phyloP scores from a whole-genome alignment of 2,113 vertebrate species.

The zebrafish (Danio rerio) region GRCz12tu NC_133194.1:10110001-10110500 shows the following conservation, averaged over 20 bases:
- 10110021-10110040: background rate
- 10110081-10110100: conserved; percentile 29
- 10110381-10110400: background rate
- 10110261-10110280: conserved; percentile 10
- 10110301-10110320: background rate
- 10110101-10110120: conserved; percentile 12
- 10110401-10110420: background rate
- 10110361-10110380: background rate
- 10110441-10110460: background rate
- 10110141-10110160: conserved; percentile 43
- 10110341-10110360: conserved; percentile 6
- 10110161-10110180: conserved; percentile 74
- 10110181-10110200: conserved; percentile 66
- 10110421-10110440: background rate
- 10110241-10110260: background rate
- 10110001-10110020: background rate
- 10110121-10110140: conserved; percentile 20
- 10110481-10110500: background rate
- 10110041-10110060: conserved; percentile 33
- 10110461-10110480: background rate
- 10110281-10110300: conserved; percentile 8
- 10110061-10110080: background rate
- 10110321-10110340: background rate
- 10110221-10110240: conserved; percentile 33
- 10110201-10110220: conserved; percentile 59